Evolutionary conservation across 2,888 invertebrate species (phyloP).

Genomic region (Agrotis exclamationis): DNA sequence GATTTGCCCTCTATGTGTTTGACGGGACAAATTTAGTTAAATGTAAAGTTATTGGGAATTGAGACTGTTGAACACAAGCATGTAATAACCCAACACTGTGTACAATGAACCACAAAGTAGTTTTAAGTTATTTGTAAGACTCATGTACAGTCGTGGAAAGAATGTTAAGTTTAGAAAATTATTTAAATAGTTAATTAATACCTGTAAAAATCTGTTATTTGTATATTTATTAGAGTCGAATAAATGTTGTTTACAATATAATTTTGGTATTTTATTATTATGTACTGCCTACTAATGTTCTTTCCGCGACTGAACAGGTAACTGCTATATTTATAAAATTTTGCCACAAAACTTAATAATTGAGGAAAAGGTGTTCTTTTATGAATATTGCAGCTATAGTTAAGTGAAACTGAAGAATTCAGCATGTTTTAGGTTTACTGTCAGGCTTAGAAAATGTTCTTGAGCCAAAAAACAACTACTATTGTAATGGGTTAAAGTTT

Average conservation of each 20-base stretch:
- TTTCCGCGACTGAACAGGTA: slow-evolving; percentile 65
- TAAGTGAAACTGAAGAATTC: slow-evolving; percentile 32
- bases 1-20: slow-evolving; percentile 63
- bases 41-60: slow-evolving; percentile 43
- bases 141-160: slow-evolving; percentile 68
- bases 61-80: slow-evolving; percentile 15
- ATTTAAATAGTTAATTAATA: slow-evolving; percentile 66
- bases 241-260: slow-evolving; percentile 64
- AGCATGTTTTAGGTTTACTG: slow-evolving; percentile 21
- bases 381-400: slow-evolving; percentile 52
- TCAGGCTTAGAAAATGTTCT: slow-evolving; percentile 18
- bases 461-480: slow-evolving; percentile 16
- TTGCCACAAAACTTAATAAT: slow-evolving; percentile 8
- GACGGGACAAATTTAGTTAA: slow-evolving; percentile 43
- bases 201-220: slow-evolving; percentile 67
- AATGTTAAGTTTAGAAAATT: slow-evolving; percentile 63
- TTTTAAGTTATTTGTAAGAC: slow-evolving; percentile 58
- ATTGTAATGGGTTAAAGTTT: slow-evolving; percentile 8
- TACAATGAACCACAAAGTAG: slow-evolving; percentile 49
- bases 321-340: slow-evolving; percentile 57
- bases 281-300: slow-evolving; percentile 55
- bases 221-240: slow-evolving; percentile 67
- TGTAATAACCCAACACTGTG: slow-evolving; percentile 54
- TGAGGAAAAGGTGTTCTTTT: slow-evolving; percentile 27
- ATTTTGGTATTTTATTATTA: slow-evolving; percentile 60